Percentiles rank a stretch among this genome's conserved stretches.
These are phyloP conservation scores for Hydraecia micacea DNA, from an alignment of 2,888 invertebrate genomes.

Conservation along the genomic window DNA sequence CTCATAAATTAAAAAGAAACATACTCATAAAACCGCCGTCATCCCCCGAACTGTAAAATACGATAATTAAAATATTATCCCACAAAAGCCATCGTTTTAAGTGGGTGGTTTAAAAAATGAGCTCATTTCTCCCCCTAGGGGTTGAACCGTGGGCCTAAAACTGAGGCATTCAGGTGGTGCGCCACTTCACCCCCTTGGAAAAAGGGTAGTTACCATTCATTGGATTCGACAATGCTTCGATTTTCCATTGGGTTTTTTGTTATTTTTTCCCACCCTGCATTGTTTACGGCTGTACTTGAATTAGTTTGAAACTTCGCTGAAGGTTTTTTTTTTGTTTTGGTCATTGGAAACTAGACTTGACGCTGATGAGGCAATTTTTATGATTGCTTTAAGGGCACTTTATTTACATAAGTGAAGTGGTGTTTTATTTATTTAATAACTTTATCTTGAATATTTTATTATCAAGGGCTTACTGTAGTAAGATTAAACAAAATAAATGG, in stretches of 20 bases:
- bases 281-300: slow-evolving; percentile 35
- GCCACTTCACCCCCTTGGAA: slow-evolving; percentile 47
- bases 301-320: slow-evolving; percentile 26
- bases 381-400: background rate
- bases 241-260: slow-evolving; percentile 45
- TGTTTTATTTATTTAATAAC: background rate
- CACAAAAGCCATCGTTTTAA: slow-evolving; percentile 56
- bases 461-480: too few relatives aligned
- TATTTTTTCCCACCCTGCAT: slow-evolving; percentile 34
- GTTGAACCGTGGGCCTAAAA: slow-evolving; percentile 64
- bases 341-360: background rate
- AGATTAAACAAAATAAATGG: too few relatives aligned
- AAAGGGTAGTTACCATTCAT: slow-evolving; percentile 55
- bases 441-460: background rate
- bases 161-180: slow-evolving; percentile 72
- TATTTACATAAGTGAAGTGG: background rate
- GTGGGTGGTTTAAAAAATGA: slow-evolving; percentile 63
- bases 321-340: slow-evolving; percentile 9
- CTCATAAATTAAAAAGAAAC: slow-evolving; percentile 50
- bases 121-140: slow-evolving; percentile 57
- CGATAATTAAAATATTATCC: slow-evolving; percentile 62
- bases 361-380: background rate
- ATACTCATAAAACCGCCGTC: slow-evolving; percentile 32
- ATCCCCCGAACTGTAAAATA: slow-evolving; percentile 49
- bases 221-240: slow-evolving; percentile 41